Percentiles rank a stretch among this genome's conserved stretches.
phyloP scores from a whole-genome alignment of 2,113 vertebrate genomes.

The Mirounga angustirostris region DNA sequence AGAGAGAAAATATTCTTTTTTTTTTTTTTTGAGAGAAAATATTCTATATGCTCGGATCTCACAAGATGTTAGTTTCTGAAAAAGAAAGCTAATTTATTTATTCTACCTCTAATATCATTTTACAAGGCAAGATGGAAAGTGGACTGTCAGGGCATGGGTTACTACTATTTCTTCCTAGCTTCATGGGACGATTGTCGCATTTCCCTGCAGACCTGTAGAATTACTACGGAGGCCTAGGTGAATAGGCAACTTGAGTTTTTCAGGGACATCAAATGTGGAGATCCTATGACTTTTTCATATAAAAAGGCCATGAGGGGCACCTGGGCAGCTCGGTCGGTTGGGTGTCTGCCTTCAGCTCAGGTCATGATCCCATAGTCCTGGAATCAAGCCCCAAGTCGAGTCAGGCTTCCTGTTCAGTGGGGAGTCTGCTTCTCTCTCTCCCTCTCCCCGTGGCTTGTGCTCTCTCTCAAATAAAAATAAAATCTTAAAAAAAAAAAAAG shows the following conservation, averaged over 20 bases:
- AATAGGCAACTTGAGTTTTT: constrained; percentile 44
- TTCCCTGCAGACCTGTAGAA: not conserved
- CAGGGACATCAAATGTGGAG: not conserved
- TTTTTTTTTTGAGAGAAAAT: constrained; percentile 16
- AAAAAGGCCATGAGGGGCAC: not conserved
- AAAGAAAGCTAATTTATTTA: not conserved
- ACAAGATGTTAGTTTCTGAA: not conserved
- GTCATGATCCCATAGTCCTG: not conserved
- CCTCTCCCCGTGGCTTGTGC: not conserved
- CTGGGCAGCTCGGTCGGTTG: not conserved
- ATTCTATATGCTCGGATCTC: not conserved
- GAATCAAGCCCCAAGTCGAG: not conserved
- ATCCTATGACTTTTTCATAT: constrained; percentile 8
- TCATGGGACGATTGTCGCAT: not conserved
- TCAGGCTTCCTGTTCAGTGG: not conserved
- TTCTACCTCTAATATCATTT: not conserved
- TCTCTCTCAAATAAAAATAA: not conserved
- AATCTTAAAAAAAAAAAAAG: not conserved
- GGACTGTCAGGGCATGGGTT: not conserved
- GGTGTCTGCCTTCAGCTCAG: not conserved
- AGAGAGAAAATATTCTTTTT: constrained; percentile 1
- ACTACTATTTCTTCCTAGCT: not conserved
- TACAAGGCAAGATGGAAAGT: not conserved
- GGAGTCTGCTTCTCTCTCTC: not conserved
- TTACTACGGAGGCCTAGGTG: not conserved